phyloP scores from a whole-genome alignment of 64 coral and sea anemone species.

The Montipora foliosa region DNA sequence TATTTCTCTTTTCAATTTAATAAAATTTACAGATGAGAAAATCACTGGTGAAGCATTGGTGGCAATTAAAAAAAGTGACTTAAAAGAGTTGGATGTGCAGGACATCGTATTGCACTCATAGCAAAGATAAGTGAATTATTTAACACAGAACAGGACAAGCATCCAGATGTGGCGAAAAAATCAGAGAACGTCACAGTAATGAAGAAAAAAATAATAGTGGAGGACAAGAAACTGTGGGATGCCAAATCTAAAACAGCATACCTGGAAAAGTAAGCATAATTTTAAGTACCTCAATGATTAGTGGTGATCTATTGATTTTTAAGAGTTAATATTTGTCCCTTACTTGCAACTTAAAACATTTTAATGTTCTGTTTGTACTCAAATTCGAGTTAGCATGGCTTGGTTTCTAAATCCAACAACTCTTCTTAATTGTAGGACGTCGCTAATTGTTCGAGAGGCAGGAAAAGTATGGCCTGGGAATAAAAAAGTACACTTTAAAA shows the following conservation, averaged over 20 bases:
- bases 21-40: neutral
- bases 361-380: neutral
- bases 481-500: slow-evolving; percentile 39
- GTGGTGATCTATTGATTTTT: slow-evolving; percentile 2
- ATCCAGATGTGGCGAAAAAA: slow-evolving; percentile 3
- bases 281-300: neutral
- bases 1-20: neutral
- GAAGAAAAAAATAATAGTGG: neutral
- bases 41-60: slow-evolving; percentile 13
- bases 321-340: neutral
- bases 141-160: neutral
- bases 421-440: slow-evolving; percentile 29
- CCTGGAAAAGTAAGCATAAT: slow-evolving; percentile 19
- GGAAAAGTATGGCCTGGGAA: slow-evolving; percentile 49
- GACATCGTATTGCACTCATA: neutral
- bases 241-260: slow-evolving; percentile 28
- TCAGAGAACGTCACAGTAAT: neutral
- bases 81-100: neutral
- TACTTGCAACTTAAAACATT: neutral
- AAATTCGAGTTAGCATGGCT: neutral
- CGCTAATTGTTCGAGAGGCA: slow-evolving; percentile 45
- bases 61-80: slow-evolving; percentile 31
- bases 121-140: slow-evolving; percentile 32
- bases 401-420: slow-evolving; percentile 5
- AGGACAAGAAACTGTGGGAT: slow-evolving; percentile 20